Evolutionary conservation across 2,797 vertebrate genomes (phyloP), one percentile per base, ranked within the genome.

Genomic region (Ficedula albicollis): DNA sequence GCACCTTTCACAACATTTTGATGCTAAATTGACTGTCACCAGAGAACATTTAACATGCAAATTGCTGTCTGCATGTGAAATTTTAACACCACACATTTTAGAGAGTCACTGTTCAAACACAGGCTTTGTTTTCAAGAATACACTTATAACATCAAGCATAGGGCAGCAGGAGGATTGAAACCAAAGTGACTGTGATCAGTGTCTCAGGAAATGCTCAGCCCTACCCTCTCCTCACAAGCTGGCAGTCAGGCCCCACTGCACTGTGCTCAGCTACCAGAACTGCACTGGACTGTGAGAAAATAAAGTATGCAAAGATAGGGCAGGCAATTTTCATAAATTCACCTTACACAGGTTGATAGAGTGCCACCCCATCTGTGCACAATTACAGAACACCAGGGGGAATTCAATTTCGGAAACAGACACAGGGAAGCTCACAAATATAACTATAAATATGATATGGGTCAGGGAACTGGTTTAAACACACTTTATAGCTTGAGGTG

Each of bases 331-430:
- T 63, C 27, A 49, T 34, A 56, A 70, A 89, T 59, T 62, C 67
- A 38, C 59, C 17, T n/a, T n/a, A 73, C 63, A 9, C 2, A 17
- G 38, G 39, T 25, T 79, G 62, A 66, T 0, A 66, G 29, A 73
- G 20, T 34, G 66, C 15, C 1, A 1, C 6, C 4, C 30, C 0
- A 0, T 15, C n/a, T 69, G 19, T n/a, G 30, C 18, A 36, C 0
- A 1, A 25, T 58, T 67, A 21, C 30, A 36, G 43, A 90, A 44
- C 30, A 56, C 39, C 4, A 0, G 13, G 19, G 7, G 13, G 12
- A 88, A 36, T 1, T 6, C 22, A 48, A 5, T 63, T 94, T 82
- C 89, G 48, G 34, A 87, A 78, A 59, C 10, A 84, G 67, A 88
- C 76, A 39, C 12, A 51, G 14, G 60, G 39, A 91, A 91, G 84